phyloP scores from a whole-genome alignment of 2,888 invertebrate species.

The Tortricodes alternella region DNA sequence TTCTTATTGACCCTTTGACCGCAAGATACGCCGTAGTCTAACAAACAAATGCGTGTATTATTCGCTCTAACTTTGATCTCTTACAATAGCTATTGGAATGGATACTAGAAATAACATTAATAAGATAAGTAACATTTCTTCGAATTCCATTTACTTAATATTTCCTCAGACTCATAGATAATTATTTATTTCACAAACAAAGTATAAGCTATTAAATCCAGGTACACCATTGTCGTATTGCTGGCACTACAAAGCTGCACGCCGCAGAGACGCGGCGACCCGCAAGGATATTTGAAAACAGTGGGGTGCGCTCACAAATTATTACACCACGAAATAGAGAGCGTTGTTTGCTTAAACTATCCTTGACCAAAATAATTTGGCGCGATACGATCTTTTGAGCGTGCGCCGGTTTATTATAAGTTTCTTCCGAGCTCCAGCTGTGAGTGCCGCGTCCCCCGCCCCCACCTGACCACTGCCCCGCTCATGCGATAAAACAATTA shows the following conservation, averaged over 20 bases:
- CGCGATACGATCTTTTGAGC: constrained; percentile 72
- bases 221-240: constrained; percentile 20
- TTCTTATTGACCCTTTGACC: too few species aligned
- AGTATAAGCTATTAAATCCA: background rate
- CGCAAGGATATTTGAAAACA: constrained; percentile 37
- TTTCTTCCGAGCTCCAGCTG: constrained; percentile 68
- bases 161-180: background rate
- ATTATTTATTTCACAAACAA: background rate
- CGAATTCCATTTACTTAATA: too few species aligned
- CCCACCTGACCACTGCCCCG: constrained; percentile 56
- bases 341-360: constrained; percentile 66
- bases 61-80: too few species aligned
- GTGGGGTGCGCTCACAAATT: constrained; percentile 50
- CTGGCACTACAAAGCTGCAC: background rate
- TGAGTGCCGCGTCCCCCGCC: constrained; percentile 45
- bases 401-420: constrained; percentile 68
- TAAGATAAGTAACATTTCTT: too few species aligned
- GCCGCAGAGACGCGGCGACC: constrained; percentile 19
- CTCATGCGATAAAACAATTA: constrained; percentile 83
- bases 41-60: too few species aligned
- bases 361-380: constrained; percentile 75
- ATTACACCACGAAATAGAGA: constrained; percentile 50
- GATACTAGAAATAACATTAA: too few species aligned
- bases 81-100: too few species aligned
- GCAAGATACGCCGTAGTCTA: too few species aligned